These are phyloP conservation scores for Macquaria ambigua DNA, from an alignment of 2,113 vertebrate species.

Conservation along the genomic window DNA sequence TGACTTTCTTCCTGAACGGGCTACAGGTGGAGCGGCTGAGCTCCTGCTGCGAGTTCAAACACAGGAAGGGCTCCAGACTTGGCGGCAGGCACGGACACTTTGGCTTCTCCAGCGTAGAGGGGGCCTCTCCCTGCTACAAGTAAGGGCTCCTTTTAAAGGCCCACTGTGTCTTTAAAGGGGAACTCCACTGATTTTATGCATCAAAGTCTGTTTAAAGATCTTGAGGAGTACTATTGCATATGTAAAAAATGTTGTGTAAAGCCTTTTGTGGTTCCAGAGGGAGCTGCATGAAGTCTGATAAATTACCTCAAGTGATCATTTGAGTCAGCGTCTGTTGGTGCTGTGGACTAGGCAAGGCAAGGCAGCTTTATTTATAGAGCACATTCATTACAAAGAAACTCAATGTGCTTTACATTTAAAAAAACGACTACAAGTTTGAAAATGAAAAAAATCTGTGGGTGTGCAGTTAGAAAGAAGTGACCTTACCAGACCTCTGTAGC, in stretches of 20 bases:
- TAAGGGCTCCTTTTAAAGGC: constrained; percentile 63
- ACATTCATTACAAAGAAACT: too few species aligned
- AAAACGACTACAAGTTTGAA: too few species aligned
- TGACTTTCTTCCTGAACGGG: constrained; percentile 94
- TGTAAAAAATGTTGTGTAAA: not conserved
- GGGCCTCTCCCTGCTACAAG: constrained; percentile 95
- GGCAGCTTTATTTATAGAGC: too few species aligned
- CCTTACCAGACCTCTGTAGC: too few species aligned
- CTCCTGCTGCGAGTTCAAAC: constrained; percentile 97
- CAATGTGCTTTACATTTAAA: too few species aligned
- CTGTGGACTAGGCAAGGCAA: too few species aligned
- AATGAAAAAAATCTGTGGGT: too few species aligned
- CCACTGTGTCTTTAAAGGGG: not conserved
- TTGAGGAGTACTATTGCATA: not conserved
- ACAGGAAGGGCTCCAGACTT: constrained; percentile 86
- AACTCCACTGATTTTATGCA: not conserved
- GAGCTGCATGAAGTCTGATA: not conserved
- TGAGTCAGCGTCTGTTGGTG: too few species aligned
- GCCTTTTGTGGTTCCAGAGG: not conserved
- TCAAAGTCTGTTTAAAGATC: not conserved
- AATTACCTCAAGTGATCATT: too few species aligned
- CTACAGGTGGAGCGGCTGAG: constrained; percentile 93
- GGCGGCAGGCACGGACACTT: constrained; percentile 90
- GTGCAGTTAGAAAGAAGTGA: too few species aligned
- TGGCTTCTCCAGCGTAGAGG: constrained; percentile 86